phyloP scores from a whole-genome alignment of 2,113 vertebrate species.

The Clinocottus analis region DNA sequence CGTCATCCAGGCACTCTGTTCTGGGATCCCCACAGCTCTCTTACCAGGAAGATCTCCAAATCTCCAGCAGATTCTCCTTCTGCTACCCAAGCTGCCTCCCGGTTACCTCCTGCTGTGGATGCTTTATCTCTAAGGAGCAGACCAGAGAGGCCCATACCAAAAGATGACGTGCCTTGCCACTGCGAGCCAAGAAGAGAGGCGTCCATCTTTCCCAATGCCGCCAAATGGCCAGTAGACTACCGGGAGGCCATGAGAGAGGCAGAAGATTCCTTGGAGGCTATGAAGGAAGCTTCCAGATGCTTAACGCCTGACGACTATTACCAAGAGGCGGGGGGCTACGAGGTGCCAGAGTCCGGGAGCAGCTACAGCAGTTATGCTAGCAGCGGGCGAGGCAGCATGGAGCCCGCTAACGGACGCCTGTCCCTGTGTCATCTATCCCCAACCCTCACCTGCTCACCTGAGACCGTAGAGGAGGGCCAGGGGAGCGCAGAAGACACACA shows the following conservation, averaged over 20 bases:
- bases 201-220: slow-evolving; percentile 7
- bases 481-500: slow-evolving; percentile 35
- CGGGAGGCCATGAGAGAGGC: slow-evolving; percentile 30
- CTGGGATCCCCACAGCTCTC: slow-evolving; percentile 24
- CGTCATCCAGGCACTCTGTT: slow-evolving; percentile 25
- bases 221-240: slow-evolving; percentile 46
- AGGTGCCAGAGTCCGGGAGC: slow-evolving; percentile 68
- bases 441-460: slow-evolving; percentile 67
- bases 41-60: slow-evolving; percentile 29
- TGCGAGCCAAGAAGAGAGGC: slow-evolving; percentile 37
- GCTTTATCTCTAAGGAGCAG: slow-evolving; percentile 15
- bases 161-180: slow-evolving; percentile 6
- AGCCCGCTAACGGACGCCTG: slow-evolving; percentile 68
- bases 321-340: slow-evolving; percentile 37
- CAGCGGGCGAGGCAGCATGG: slow-evolving; percentile 85
- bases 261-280: slow-evolving; percentile 19
- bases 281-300: slow-evolving; percentile 15
- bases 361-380: slow-evolving; percentile 84
- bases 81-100: slow-evolving; percentile 11
- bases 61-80: slow-evolving; percentile 30
- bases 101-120: slow-evolving; percentile 11
- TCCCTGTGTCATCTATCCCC: slow-evolving; percentile 77
- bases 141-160: slow-evolving; percentile 14
- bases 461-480: slow-evolving; percentile 68
- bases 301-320: background rate